Base-by-base conservation (phyloP, 2,797 vertebrate genomes). In the Ptychobarbus kaznakovi region DNA sequence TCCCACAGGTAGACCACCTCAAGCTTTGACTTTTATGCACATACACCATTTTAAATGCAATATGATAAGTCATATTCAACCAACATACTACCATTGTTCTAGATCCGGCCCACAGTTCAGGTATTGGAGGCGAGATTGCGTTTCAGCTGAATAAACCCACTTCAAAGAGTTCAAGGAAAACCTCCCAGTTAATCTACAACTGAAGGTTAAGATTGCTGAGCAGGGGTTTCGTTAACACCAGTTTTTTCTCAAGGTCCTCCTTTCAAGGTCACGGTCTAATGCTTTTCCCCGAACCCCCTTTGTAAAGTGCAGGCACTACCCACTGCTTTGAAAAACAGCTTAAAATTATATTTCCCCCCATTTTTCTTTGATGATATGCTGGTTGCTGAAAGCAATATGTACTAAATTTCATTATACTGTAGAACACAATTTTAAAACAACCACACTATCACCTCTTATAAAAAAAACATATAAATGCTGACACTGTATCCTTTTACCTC, bases 141-240 rank as follows among this genome's bases (percentile, higher is more conserved):
- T 78, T 76, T 77, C 75, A 65, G 79, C 18, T 72, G 77, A 56
- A 88, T 92, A 91, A 93, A 93, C 92, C 90, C 86, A 94, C 94
- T 95, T 94, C 92, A 94, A 95, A 95, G 90, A 89, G 89, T 84
- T 90, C 74, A 89, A 92, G 88, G 89, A 93, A 92, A 93, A 93
- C 90, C 91, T 75, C 86, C 22, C 80, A 86, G 95, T 94, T 94
- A 94, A 94, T 94, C 89, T 94, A 92, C 92, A 93, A 92, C 93
- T 86, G 66, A 80, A 82, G 88, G 73, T 92, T 87, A 86, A 82
- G 87, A 82, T 72, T 86, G 85, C 79, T 81, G 84, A 93, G 87
- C 85, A 68, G 49, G 86, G 90, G 80, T 92, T 90, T 82, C 80
- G 86, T 86, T 89, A 72, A 91, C 76, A 89, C 85, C 82, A 84